Evolutionary conservation across 2,888 invertebrate genomes (phyloP).

Genomic region (Synanthedon andrenaeformis): DNA sequence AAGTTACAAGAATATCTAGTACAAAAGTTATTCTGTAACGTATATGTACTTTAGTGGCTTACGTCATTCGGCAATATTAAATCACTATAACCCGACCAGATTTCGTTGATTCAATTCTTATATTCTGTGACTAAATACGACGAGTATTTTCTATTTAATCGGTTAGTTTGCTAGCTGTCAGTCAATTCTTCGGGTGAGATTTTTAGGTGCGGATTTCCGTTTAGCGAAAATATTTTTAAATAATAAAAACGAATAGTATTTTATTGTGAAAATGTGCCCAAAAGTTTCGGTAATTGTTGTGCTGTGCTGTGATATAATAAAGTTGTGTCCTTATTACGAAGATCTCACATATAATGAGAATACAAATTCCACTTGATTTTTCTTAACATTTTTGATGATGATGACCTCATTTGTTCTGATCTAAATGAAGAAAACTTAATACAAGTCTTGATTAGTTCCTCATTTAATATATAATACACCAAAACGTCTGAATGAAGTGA

Average conservation of each 20-base stretch:
- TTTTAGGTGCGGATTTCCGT: slow-evolving; percentile 26
- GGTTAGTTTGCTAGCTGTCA: slow-evolving; percentile 14
- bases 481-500: too few species aligned
- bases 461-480: too few species aligned
- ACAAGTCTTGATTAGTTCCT: too few species aligned
- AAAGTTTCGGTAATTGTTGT: slow-evolving; percentile 1
- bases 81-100: slow-evolving; percentile 19
- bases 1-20: too few species aligned
- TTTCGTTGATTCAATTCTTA: slow-evolving; percentile 16
- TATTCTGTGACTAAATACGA: neutral
- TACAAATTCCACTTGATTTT: neutral
- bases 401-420: slow-evolving; percentile 38
- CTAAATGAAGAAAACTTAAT: slow-evolving; percentile 1
- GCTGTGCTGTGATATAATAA: slow-evolving; percentile 4
- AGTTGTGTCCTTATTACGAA: slow-evolving; percentile 1
- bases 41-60: slow-evolving; percentile 15
- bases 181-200: slow-evolving; percentile 33
- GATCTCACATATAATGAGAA: neutral
- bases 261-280: neutral
- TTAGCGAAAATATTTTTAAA: neutral
- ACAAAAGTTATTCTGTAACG: neutral
- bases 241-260: neutral
- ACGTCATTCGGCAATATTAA: slow-evolving; percentile 56
- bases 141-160: slow-evolving; percentile 14
- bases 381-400: slow-evolving; percentile 10